Evolutionary conservation across 2,797 vertebrate genomes (phyloP).

Genomic region (Balearica regulorum): DNA sequence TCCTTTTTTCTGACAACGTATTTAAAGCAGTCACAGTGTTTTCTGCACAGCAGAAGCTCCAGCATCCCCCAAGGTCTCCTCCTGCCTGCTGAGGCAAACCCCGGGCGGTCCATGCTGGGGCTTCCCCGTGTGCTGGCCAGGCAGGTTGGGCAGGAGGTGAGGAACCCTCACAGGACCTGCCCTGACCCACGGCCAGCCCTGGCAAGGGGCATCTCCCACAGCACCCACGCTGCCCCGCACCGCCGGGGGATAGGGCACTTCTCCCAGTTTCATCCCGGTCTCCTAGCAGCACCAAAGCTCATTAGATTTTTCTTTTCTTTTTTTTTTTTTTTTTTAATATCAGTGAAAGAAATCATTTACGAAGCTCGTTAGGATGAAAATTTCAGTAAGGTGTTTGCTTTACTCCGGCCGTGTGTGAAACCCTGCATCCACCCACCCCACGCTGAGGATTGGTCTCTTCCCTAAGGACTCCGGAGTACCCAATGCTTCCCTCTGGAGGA

Average conservation of each 20-base stretch:
- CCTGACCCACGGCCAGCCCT: neutral
- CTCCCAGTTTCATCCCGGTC: constrained; percentile 4
- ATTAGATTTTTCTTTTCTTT: neutral
- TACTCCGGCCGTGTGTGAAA: neutral
- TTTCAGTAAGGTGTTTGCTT: neutral
- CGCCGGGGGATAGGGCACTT: neutral
- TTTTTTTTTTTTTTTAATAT: neutral
- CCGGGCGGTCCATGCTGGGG: neutral
- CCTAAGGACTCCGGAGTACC: constrained; percentile 85
- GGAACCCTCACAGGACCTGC: neutral
- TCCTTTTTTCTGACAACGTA: accelerated
- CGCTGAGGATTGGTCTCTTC: constrained; percentile 76
- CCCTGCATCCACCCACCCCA: constrained; percentile 27
- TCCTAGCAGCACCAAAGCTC: neutral
- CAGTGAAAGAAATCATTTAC: neutral
- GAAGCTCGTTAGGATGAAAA: constrained; percentile 23
- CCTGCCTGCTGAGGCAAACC: neutral
- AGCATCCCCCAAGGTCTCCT: neutral
- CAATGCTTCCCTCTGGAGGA: constrained; percentile 82
- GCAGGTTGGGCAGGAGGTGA: neutral
- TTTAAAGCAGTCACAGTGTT: neutral
- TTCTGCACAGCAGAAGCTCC: neutral
- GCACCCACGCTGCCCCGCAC: accelerated
- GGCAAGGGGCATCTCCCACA: neutral
- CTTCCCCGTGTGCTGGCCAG: neutral